Conservation (phyloP, 2,113 vertebrate species). For the Pachypanchax playfairii region DNA sequence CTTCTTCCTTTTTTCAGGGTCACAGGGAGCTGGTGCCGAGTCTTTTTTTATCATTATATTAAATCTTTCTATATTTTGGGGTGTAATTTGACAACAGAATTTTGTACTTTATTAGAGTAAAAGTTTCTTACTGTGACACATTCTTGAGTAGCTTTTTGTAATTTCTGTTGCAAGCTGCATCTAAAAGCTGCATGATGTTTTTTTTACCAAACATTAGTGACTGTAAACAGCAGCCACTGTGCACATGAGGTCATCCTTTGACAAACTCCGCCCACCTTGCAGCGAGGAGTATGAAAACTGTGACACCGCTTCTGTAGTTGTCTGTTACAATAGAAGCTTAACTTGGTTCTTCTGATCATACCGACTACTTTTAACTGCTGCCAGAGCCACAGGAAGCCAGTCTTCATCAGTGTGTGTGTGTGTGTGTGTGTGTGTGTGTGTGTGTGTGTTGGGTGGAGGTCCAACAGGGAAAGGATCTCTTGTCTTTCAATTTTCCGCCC, state of each 20-base stretch:
- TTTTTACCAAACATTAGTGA: conserved; percentile 23
- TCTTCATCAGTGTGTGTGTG: conserved; percentile 34
- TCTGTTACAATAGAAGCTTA: conserved; percentile 67
- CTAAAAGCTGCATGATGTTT: conserved; percentile 24
- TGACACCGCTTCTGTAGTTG: conserved; percentile 61
- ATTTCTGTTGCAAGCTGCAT: conserved; percentile 28
- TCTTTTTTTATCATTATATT: too few species aligned
- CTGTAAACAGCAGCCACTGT: conserved; percentile 24
- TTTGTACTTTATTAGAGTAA: conserved; percentile 6
- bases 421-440: conserved; percentile 32
- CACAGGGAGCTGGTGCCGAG: too few species aligned
- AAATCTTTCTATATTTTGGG: too few species aligned
- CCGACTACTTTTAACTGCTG: conserved; percentile 66
- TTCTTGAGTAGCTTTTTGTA: not conserved
- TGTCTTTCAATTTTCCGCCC: conserved; percentile 83
- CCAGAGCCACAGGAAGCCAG: conserved; percentile 62
- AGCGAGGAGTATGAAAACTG: conserved; percentile 47
- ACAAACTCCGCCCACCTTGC: conserved; percentile 22
- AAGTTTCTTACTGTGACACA: conserved; percentile 9
- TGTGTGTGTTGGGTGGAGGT: conserved; percentile 16
- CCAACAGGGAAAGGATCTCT: conserved; percentile 63
- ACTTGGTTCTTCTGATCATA: conserved; percentile 55
- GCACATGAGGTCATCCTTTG: conserved; percentile 64
- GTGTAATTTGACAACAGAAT: not conserved
- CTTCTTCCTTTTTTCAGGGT: too few species aligned